Percentiles rank a stretch among this genome's conserved stretches.
phyloP scores from a whole-genome alignment of 2,888 invertebrate species.

The Cinara cedri region DNA sequence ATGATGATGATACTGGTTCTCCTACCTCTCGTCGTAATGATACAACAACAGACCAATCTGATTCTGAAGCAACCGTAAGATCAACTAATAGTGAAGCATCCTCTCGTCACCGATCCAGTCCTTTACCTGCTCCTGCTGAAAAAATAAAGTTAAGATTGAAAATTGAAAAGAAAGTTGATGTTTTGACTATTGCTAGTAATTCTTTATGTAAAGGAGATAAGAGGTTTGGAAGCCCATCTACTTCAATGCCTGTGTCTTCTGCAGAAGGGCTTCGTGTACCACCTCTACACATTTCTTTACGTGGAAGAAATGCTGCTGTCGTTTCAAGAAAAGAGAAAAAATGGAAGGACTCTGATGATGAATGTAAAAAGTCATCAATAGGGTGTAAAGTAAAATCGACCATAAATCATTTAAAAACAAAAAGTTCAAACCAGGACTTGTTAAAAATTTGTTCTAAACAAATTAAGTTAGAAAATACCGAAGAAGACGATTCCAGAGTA shows the following conservation, averaged over 20 bases:
- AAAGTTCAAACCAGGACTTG: constrained; percentile 43
- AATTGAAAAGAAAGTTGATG: constrained; percentile 78
- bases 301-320: constrained; percentile 80
- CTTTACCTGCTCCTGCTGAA: constrained; percentile 65
- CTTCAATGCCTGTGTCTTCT: constrained; percentile 48
- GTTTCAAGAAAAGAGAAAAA: constrained; percentile 76
- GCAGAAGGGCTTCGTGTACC: constrained; percentile 81
- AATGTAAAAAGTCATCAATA: constrained; percentile 64
- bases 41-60: constrained; percentile 67
- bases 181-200: constrained; percentile 72
- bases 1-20: constrained; percentile 67
- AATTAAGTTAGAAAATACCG: constrained; percentile 47
- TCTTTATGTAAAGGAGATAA: constrained; percentile 61
- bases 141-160: constrained; percentile 83
- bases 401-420: constrained; percentile 50
- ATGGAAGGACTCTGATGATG: constrained; percentile 59
- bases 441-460: constrained; percentile 55
- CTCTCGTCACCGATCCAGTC: constrained; percentile 58
- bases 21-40: constrained; percentile 67
- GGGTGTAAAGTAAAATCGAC: constrained; percentile 64
- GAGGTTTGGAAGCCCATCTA: constrained; percentile 57
- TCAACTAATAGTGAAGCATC: constrained; percentile 67
- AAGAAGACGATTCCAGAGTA: constrained; percentile 54
- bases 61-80: constrained; percentile 67
- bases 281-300: constrained; percentile 83